Base-by-base conservation (phyloP, 1,140 invertebrate species). In the Helicoverpa armigera region DNA sequence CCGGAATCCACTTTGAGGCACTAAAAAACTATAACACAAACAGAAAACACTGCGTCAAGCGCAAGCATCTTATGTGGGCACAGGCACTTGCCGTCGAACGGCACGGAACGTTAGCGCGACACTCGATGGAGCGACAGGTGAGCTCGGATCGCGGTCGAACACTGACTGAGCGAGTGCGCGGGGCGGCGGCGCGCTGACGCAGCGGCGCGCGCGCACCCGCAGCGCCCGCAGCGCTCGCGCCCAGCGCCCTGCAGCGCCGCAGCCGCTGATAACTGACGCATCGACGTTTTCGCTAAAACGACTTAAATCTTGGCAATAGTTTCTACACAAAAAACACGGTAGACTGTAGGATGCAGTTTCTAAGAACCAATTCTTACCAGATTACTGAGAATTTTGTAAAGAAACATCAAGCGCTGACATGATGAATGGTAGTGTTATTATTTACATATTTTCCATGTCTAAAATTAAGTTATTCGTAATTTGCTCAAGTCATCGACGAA, bases 1-100 rank as follows among this genome's bases (percentile, higher is more conserved):
- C 88, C 85, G 92, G 93, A 94, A 93, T 94, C 93, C 93, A 94
- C 92, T 92, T 93, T 86, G 82, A 82, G 87, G 91, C 91, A 92
- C 84, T 87, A 80, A 48, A 86, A 81, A 90, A 94, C 89, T 86
- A 77, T 85, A 82, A 88, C 93, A 94, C 90, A 89, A 90, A 90
- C 86, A 85, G 82, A 83, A 90, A 89, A 85, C 93, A 92, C 89
- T 89, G 92, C 89, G 89, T 73, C 61, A 76, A 70, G 83, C 90
- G 89, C 89, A 84, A 90, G 86, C 93, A 94, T 94, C 88, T 90
- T 91, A 91, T 90, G 87, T 86, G 74, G 86, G 81, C 86, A 91
- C 89, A 89, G 82, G 82, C 91, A 91, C 91, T 88, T 56, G 85
- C 83, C 88, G 90, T 82, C 79, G 82, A 78, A 81, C 82, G 84